Evolutionary conservation across 2,888 invertebrate species (phyloP).

Genomic region (Schizotus pectinicornis): DNA sequence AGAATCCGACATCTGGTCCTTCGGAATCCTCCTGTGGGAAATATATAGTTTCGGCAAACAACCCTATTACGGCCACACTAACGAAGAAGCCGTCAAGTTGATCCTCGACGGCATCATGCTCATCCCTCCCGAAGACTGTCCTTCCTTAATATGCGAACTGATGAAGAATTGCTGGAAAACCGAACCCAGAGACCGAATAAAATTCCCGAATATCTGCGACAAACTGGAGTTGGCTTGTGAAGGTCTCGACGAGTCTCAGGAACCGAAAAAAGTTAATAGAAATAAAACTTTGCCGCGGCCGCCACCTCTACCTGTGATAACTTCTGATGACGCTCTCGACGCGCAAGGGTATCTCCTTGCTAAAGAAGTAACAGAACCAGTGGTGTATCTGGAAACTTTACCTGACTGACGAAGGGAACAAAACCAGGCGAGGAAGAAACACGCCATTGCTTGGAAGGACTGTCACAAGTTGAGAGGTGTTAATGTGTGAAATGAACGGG

Average conservation of each 20-base stretch:
- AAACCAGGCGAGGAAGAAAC: conserved; percentile 1
- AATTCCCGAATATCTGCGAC: conserved; percentile 73
- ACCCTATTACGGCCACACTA: conserved; percentile 89
- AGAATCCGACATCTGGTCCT: conserved; percentile 93
- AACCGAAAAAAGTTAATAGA: conserved; percentile 32
- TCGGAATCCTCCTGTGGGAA: conserved; percentile 93
- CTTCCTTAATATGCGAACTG: conserved; percentile 72
- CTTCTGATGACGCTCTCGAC: conserved; percentile 62
- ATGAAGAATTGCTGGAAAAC: conserved; percentile 84
- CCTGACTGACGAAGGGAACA: conserved; percentile 44
- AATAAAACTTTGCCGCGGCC: conserved; percentile 59
- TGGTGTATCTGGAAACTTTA: conserved; percentile 55
- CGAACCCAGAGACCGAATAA: conserved; percentile 78
- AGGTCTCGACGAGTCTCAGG: conserved; percentile 33
- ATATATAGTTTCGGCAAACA: conserved; percentile 91
- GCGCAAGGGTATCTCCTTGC: conserved; percentile 74
- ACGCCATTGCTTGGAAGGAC: conserved; percentile 12
- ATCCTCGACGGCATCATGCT: conserved; percentile 81
- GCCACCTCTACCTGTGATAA: conserved; percentile 61
- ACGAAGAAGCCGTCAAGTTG: conserved; percentile 83
- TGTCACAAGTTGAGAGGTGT: conserved; percentile 13
- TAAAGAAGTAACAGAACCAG: conserved; percentile 52
- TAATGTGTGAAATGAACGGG: conserved; percentile 5
- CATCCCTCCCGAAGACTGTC: conserved; percentile 80
- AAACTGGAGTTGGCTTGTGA: conserved; percentile 63